A percentile compares a stretch with the other conserved stretches of the same genome.
phyloP scores from a whole-genome alignment of 1,140 invertebrate genomes.

The Drosophila orosa region DNA sequence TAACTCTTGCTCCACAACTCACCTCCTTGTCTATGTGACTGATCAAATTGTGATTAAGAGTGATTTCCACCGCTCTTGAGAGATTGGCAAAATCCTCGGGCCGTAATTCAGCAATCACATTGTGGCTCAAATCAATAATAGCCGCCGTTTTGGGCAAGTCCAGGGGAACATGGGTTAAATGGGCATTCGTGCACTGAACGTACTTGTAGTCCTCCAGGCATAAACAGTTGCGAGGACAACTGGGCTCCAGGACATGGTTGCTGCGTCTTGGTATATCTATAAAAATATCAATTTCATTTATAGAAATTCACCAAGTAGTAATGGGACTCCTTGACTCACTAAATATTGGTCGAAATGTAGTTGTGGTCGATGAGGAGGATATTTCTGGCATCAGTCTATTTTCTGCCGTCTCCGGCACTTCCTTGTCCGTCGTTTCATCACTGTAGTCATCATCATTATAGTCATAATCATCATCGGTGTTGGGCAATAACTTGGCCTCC shows the following conservation, averaged over 20 bases:
- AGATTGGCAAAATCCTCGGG: constrained; percentile 73
- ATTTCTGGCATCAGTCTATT: constrained; percentile 55
- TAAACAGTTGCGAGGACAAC: constrained; percentile 71
- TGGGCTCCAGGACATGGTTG: constrained; percentile 76
- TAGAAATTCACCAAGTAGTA: background rate
- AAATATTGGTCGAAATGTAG: constrained; percentile 73
- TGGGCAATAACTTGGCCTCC: constrained; percentile 35
- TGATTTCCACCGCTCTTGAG: constrained; percentile 73
- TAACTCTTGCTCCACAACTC: background rate
- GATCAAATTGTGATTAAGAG: constrained; percentile 72
- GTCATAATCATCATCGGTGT: constrained; percentile 32
- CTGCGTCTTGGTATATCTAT: constrained; percentile 72
- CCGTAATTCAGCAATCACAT: constrained; percentile 69
- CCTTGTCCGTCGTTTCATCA: constrained; percentile 27
- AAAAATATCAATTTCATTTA: background rate
- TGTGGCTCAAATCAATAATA: constrained; percentile 79
- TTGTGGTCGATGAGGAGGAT: constrained; percentile 57
- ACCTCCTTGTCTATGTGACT: constrained; percentile 74
- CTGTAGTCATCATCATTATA: constrained; percentile 64
- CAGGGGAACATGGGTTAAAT: constrained; percentile 70
- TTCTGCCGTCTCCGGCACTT: constrained; percentile 49
- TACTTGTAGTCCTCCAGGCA: constrained; percentile 73
- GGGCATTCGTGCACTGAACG: constrained; percentile 68
- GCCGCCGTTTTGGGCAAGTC: constrained; percentile 73
- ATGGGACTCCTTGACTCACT: constrained; percentile 38